Percentiles rank a stretch among this genome's conserved stretches.
phyloP scores from a whole-genome alignment of 2,113 vertebrate species.

The Anarrhichthys ocellatus region DNA sequence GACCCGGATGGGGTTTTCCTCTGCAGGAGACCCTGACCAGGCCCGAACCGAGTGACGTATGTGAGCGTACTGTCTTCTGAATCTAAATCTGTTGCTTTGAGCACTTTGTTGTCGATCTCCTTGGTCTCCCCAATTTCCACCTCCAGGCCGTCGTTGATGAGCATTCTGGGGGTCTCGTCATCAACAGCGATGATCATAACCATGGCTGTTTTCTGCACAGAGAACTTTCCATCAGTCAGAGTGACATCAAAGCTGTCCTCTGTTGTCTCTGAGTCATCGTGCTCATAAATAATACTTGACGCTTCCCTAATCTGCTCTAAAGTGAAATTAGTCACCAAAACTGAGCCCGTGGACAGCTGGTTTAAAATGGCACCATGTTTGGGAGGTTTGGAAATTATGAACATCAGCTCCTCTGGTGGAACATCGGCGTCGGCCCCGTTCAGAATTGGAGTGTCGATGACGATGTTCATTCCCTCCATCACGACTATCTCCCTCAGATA shows the following conservation, averaged over 20 bases:
- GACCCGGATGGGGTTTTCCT: conserved; percentile 78
- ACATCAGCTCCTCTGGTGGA: conserved; percentile 86
- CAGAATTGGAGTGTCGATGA: conserved; percentile 90
- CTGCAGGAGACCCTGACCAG: conserved; percentile 89
- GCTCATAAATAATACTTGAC: conserved; percentile 94
- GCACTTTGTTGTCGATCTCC: conserved; percentile 85
- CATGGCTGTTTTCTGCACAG: conserved; percentile 81
- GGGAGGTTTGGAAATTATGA: conserved; percentile 88
- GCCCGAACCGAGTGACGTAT: conserved; percentile 88
- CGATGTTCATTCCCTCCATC: conserved; percentile 95
- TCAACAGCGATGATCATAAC: conserved; percentile 91
- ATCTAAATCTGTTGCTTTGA: conserved; percentile 95
- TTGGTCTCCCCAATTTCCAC: conserved; percentile 90
- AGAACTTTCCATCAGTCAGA: conserved; percentile 90
- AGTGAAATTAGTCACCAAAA: conserved; percentile 89
- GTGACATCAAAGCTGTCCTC: conserved; percentile 91
- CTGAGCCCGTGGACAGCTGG: conserved; percentile 88
- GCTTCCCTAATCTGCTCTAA: conserved; percentile 91
- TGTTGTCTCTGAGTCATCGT: conserved; percentile 94
- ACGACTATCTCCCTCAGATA: conserved; percentile 91
- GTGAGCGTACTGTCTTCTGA: conserved; percentile 90
- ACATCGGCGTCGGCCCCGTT: conserved; percentile 90
- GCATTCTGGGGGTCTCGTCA: conserved; percentile 94
- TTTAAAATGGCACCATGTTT: conserved; percentile 90
- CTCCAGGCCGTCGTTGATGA: conserved; percentile 93